Conservation (phyloP, 2,888 invertebrate species). For the Rugalucina vietnamica region DNA sequence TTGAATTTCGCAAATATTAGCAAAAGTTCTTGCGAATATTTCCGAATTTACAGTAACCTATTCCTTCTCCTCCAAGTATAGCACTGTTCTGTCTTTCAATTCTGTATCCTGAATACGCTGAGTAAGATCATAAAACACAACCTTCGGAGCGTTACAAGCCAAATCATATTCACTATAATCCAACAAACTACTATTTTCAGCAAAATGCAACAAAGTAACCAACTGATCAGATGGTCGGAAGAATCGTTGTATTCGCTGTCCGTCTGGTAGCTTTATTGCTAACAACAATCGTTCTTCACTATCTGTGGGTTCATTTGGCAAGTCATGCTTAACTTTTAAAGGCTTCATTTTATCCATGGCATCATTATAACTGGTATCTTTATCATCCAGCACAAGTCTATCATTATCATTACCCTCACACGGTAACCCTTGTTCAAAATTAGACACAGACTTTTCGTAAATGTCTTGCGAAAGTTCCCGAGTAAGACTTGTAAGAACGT, state of each 20-base stretch:
- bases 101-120: slow-evolving; percentile 57
- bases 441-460: slow-evolving; percentile 40
- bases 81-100: slow-evolving; percentile 68
- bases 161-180: slow-evolving; percentile 64
- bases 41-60: no score
- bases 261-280: slow-evolving; percentile 71
- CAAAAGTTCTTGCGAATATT: no score
- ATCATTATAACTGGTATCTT: not conserved
- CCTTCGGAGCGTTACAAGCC: slow-evolving; percentile 68
- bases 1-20: no score
- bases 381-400: not conserved
- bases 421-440: slow-evolving; percentile 35
- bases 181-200: slow-evolving; percentile 63
- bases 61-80: slow-evolving; percentile 68
- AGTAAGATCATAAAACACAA: slow-evolving; percentile 63
- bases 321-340: slow-evolving; percentile 43
- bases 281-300: slow-evolving; percentile 63
- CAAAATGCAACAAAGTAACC: slow-evolving; percentile 66
- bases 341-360: slow-evolving; percentile 18
- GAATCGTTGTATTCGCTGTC: slow-evolving; percentile 68
- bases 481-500: slow-evolving; percentile 50
- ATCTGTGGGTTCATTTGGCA: slow-evolving; percentile 66
- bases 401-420: not conserved
- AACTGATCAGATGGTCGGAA: slow-evolving; percentile 66
- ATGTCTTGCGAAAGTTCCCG: slow-evolving; percentile 59